A percentile compares a stretch with the other conserved stretches of the same genome.
phyloP scores from a whole-genome alignment of 1,140 invertebrate species.

The Pararge aegeria region DNA sequence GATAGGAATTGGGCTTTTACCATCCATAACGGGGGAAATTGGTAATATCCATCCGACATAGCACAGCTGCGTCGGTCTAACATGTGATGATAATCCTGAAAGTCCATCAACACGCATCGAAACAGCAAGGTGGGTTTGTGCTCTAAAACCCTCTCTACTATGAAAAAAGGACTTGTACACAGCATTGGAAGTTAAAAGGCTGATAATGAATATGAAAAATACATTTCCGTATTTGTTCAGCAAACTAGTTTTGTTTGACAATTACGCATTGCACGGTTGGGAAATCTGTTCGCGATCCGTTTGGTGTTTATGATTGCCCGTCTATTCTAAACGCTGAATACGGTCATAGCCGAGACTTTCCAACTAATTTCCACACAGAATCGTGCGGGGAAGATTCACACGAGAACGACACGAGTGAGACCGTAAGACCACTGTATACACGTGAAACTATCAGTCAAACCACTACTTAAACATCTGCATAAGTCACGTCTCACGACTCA shows the following conservation, averaged over 20 bases:
- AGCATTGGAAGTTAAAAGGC: too few relatives aligned
- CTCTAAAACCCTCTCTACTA: too few relatives aligned
- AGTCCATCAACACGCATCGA: too few relatives aligned
- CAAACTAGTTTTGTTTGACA: background rate
- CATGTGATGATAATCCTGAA: too few relatives aligned
- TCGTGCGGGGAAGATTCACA: constrained; percentile 69
- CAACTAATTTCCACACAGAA: constrained; percentile 66
- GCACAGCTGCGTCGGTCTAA: too few relatives aligned
- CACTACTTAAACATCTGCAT: constrained; percentile 76
- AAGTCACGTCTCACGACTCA: constrained; percentile 74
- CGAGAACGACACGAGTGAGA: constrained; percentile 49
- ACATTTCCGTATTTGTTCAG: background rate
- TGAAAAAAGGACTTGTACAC: too few relatives aligned
- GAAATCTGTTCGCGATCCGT: constrained; percentile 25
- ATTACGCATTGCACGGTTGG: constrained; percentile 16
- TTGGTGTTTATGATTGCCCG: constrained; percentile 30
- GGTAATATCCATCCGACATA: too few relatives aligned
- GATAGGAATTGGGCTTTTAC: too few relatives aligned
- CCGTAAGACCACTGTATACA: constrained; percentile 60
- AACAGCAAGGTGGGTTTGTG: too few relatives aligned
- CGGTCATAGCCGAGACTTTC: constrained; percentile 50
- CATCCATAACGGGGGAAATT: too few relatives aligned
- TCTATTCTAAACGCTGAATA: constrained; percentile 27
- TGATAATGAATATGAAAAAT: too few relatives aligned
- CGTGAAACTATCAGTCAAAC: constrained; percentile 75